Conservation (phyloP, 2,797 vertebrate species). For the Anguilla pacifica region DNA sequence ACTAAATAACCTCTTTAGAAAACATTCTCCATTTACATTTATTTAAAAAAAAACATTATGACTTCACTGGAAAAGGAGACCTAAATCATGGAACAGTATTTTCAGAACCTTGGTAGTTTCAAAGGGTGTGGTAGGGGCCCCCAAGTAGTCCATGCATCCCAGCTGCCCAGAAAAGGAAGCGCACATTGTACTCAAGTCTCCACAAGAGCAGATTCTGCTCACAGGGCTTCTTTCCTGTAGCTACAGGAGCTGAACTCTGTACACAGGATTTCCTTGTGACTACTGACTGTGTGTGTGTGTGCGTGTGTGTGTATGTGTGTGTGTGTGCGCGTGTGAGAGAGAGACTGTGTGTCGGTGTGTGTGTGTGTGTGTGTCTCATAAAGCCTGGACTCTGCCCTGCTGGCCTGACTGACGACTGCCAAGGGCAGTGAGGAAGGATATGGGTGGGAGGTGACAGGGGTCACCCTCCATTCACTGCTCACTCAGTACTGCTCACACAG, state of each 20-base stretch:
- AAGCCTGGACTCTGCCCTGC: background rate
- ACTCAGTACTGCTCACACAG: background rate
- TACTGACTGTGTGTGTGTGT: background rate
- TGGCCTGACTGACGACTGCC: background rate
- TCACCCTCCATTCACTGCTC: background rate
- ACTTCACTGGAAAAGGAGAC: background rate
- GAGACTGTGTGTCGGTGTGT: background rate
- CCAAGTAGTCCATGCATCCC: background rate
- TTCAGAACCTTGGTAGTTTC: background rate
- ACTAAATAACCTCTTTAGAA: background rate
- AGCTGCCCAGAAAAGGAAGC: background rate
- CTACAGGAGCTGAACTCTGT: background rate
- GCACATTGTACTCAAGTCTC: background rate
- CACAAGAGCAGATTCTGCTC: background rate
- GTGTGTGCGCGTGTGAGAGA: background rate
- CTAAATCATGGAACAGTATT: background rate
- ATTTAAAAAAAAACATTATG: background rate
- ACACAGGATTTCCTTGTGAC: slow-evolving; percentile 10
- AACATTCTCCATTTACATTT: too few relatives aligned
- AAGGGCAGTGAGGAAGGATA: background rate
- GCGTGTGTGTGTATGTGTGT: background rate
- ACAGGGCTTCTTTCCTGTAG: background rate
- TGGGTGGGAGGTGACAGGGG: background rate
- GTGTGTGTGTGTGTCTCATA: background rate
- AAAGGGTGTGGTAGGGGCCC: background rate